Conservation (phyloP, 2,888 invertebrate genomes). For the Dynastes hyllus region DNA sequence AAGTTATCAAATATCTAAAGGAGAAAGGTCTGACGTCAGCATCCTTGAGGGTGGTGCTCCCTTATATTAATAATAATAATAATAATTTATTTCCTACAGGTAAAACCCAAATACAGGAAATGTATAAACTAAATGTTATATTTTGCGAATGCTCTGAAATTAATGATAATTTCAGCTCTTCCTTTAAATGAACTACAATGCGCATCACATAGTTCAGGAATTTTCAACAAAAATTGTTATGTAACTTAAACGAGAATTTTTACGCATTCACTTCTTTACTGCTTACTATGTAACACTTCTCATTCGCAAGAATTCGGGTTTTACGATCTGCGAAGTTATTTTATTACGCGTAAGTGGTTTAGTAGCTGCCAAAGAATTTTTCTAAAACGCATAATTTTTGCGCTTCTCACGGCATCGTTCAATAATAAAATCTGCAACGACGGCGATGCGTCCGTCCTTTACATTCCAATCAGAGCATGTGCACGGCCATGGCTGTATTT, state of each 20-base stretch:
- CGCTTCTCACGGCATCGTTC: conserved; percentile 25
- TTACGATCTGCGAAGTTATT: background rate
- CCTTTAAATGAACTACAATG: no score
- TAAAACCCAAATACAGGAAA: no score
- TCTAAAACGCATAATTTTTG: background rate
- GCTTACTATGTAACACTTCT: background rate
- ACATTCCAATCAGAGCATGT: conserved; percentile 10
- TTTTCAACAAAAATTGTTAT: no score
- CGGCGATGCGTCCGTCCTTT: background rate
- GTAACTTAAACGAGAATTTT: background rate
- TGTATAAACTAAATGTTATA: no score
- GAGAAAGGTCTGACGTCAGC: no score
- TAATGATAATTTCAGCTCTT: no score
- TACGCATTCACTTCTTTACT: background rate
- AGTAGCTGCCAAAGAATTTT: conserved; percentile 7
- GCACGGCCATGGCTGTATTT: conserved; percentile 12
- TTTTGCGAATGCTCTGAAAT: no score
- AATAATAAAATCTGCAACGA: conserved; percentile 24
- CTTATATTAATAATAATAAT: no score
- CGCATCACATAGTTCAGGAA: no score
- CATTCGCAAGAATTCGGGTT: background rate
- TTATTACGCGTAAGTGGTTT: conserved; percentile 1
- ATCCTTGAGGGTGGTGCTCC: no score
- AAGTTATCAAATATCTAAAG: no score
- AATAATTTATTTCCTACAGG: no score